Base-by-base conservation (phyloP, 2,113 vertebrate species). In the Colistium nudipinnis region DNA sequence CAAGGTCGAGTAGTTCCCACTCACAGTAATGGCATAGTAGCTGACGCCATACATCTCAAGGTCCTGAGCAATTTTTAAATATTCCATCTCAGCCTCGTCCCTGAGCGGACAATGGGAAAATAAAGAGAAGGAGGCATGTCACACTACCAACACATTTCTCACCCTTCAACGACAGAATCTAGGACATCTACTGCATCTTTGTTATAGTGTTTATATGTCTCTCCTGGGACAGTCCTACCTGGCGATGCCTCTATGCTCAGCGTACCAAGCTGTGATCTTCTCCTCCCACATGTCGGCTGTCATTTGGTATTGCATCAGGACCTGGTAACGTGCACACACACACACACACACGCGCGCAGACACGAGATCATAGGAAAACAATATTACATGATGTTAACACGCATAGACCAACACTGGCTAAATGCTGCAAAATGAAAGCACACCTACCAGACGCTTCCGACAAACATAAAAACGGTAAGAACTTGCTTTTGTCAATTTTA, bases 281-380 rank as follows among this genome's bases (percentile, higher is more conserved):
- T 97, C 95, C 79, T 98, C 96, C 96, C 96, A 98, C 96, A 98
- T 98, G 82, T 96, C 95, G 44, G 95, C 91, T 48, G 96, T 98
- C 95, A 98, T 94, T 87, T 98, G 96, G 78, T 97, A 98, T 69
- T 97, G 96, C 93, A 95, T 95, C 78, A 98, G 90, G 61, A 98
- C 96, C 96, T 98, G 69, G n/a, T n/a, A n/a, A n/a, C n/a, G n/a
- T n/a, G n/a, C n/a, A n/a, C n/a, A n/a, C n/a, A 9, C 0, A 33
- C 6, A 27, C 17, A 73, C 20, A 73, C 3, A 48, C 41, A 19
- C 22, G n/a, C 4, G 38, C 4, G 13, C 39, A 19, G 17, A n/a
- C 35, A 36, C 10, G 56, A 1, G 6, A 20, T 47, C 6, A 62
- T 12, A 41, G 36, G 7, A 60, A 19, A 24, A 43, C 39, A 16